Base-by-base conservation (phyloP, 2,113 vertebrate species). In the Pachypanchax playfairii region DNA sequence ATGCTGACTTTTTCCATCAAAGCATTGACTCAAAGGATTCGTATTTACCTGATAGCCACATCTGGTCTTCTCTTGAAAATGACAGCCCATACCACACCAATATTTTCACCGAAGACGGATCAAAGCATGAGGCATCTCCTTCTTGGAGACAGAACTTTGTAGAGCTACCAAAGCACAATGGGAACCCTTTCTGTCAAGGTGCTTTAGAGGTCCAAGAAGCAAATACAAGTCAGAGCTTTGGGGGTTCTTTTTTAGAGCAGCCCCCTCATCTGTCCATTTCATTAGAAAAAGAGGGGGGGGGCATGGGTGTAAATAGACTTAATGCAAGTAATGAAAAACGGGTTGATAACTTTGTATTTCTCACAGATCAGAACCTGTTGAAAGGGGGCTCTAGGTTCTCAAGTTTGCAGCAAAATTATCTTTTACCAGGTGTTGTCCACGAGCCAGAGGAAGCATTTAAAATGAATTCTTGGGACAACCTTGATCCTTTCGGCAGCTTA, bases 301-400 rank as follows among this genome's bases (percentile, higher is more conserved):
- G 86, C 22, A 73, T 67, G 2, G 73, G 87, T 9, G 70, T 75
- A 44, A 87, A 43, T 57, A 82, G 75, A 39, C 35, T 90, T n/a
- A n/a, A n/a, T 57, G 71, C 92, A 73, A 92, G 87, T 60, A 73
- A 82, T 46, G 93, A 94, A 68, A 94, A 94, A 69, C 87, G 97
- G 17, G 77, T 91, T 2, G 93, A 94, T 62, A 98, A 98, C 83
- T 98, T 94, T 71, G 36, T 92, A 53, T 98, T 98, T 85, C 94
- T 98, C 65, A 93, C 91, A 77, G 93, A 97, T 54, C 95, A 91
- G 31, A 92, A 88, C 50, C 85, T 99, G 9, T 18, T 98, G 63
- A 93, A 91, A 78, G 93, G 91, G 5, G 66, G 84, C 1, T 56
- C 89, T 24, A 70, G 70, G 41, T 85, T 73, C 31, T 89, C 82